phyloP scores from a whole-genome alignment of 2,113 vertebrate species.

The Phylloscopus whistleri region DNA sequence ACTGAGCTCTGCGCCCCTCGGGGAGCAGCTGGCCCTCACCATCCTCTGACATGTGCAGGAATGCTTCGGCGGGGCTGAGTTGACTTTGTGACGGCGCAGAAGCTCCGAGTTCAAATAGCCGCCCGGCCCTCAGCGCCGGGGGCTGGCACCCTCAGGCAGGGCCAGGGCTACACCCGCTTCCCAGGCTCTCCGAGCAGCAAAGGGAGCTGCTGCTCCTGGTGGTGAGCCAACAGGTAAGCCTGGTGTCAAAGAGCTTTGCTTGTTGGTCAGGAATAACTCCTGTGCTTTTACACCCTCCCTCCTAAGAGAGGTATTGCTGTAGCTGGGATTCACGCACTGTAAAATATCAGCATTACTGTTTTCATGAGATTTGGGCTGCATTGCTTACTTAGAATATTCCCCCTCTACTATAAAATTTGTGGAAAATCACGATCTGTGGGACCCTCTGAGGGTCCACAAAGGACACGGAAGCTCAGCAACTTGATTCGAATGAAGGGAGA shows the following conservation, averaged over 20 bases:
- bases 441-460: not conserved
- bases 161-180: accelerated
- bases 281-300: not conserved
- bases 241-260: not conserved
- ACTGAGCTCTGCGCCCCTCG: accelerated
- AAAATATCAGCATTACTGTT: not conserved
- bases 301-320: not conserved
- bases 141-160: accelerated
- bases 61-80: accelerated
- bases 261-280: not conserved
- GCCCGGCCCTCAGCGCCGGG: accelerated
- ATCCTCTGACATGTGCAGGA: accelerated
- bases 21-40: accelerated
- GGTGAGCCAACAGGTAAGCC: accelerated
- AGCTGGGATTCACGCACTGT: not conserved
- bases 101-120: accelerated
- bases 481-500: not conserved
- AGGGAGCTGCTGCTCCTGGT: accelerated
- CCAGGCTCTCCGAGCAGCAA: accelerated
- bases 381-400: not conserved
- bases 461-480: not conserved
- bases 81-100: accelerated
- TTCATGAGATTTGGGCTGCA: not conserved
- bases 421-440: not conserved
- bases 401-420: accelerated